Conservation (phyloP, 64 coral and sea anemone species). For the Montipora cactus region DNA sequence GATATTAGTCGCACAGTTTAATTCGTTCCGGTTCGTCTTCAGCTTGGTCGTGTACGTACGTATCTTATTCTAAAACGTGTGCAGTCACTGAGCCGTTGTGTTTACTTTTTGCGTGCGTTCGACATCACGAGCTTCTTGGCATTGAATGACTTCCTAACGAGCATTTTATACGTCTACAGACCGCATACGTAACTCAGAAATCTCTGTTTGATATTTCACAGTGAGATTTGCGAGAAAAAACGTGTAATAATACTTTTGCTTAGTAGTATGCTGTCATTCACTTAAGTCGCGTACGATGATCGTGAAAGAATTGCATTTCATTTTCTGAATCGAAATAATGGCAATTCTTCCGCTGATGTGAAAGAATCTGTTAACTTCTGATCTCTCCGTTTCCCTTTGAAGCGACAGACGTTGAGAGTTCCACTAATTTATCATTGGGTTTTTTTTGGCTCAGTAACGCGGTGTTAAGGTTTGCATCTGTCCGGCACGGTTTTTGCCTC, state of each 20-base stretch:
- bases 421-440: neutral
- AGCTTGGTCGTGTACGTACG: too few relatives aligned
- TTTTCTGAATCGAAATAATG: neutral
- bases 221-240: neutral
- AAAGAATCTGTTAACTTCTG: neutral
- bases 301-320: neutral
- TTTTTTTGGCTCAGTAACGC: neutral
- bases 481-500: neutral
- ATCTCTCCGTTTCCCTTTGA: neutral
- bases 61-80: neutral
- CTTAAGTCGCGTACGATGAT: neutral
- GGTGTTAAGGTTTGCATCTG: neutral
- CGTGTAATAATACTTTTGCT: neutral
- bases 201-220: neutral
- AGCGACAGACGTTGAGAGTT: neutral
- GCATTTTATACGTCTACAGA: neutral
- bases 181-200: constrained; percentile 1
- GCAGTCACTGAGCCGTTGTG: neutral
- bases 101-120: neutral
- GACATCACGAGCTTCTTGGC: neutral
- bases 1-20: neutral
- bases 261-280: neutral
- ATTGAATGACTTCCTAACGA: constrained; percentile 29
- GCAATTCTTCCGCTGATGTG: neutral
- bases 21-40: neutral